Evolutionary conservation across 2,888 invertebrate genomes (phyloP).

Genomic region (Amblyjoppa proteus): DNA sequence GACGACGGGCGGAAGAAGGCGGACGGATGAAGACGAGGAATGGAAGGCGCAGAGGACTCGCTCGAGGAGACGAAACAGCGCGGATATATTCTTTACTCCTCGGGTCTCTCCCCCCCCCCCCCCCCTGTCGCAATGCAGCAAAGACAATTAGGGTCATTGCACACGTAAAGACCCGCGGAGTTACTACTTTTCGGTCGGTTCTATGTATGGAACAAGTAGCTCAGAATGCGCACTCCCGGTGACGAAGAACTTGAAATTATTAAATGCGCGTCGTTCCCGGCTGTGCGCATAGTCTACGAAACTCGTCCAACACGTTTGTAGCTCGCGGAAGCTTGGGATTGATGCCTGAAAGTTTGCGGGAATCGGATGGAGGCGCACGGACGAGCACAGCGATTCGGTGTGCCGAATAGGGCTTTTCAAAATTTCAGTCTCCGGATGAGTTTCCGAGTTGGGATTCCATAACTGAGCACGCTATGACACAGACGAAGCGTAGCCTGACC

Average conservation of each 20-base stretch:
- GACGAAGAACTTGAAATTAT: conserved; percentile 34
- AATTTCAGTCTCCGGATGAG: too few species aligned
- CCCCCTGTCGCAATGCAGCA: conserved; percentile 70
- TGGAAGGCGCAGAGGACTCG: conserved; percentile 7
- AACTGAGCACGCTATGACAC: too few species aligned
- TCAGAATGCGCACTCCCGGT: not conserved
- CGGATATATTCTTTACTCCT: conserved; percentile 63
- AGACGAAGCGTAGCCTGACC: too few species aligned
- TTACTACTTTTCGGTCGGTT: conserved; percentile 52
- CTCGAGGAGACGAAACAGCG: conserved; percentile 51
- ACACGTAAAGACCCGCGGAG: conserved; percentile 48
- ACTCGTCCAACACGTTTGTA: too few species aligned
- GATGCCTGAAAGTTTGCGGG: too few species aligned
- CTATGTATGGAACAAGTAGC: conserved; percentile 10
- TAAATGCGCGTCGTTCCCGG: not conserved
- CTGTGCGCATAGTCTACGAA: not conserved
- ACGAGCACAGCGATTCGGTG: too few species aligned
- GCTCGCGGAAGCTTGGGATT: too few species aligned
- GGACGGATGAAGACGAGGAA: conserved; percentile 41
- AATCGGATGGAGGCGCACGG: too few species aligned
- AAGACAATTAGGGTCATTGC: conserved; percentile 70
- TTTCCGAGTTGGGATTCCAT: too few species aligned
- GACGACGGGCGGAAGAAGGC: conserved; percentile 51
- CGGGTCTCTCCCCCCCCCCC: conserved; percentile 10
- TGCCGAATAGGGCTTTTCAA: too few species aligned